Evolutionary conservation across 2,113 vertebrate genomes (phyloP).

Genomic region (Podarcis raffonei): DNA sequence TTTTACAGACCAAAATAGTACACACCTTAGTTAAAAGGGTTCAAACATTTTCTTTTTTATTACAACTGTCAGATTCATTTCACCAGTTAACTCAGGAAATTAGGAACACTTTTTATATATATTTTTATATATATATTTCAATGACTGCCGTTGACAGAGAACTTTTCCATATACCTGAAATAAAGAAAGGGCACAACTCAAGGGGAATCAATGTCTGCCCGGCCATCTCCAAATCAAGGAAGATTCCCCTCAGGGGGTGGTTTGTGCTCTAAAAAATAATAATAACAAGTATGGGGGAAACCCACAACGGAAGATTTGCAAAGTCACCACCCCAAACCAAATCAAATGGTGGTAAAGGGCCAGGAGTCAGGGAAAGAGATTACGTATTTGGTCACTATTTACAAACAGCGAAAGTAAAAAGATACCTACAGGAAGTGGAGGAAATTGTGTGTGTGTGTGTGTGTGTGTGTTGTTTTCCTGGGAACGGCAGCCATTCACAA

Average conservation of each 20-base stretch:
- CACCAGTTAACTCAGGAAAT: slow-evolving; percentile 78
- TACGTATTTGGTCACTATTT: slow-evolving; percentile 92
- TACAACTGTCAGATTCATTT: slow-evolving; percentile 81
- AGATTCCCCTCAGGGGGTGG: not conserved
- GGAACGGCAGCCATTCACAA: slow-evolving; percentile 82
- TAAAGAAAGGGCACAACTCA: not conserved
- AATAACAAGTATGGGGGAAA: slow-evolving; percentile 37
- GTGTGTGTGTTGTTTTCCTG: slow-evolving; percentile 63
- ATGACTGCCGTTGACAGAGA: slow-evolving; percentile 84
- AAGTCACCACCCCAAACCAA: slow-evolving; percentile 47
- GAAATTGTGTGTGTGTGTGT: slow-evolving; percentile 32
- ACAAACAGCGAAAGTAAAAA: slow-evolving; percentile 84
- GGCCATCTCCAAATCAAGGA: not conserved
- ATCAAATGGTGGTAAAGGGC: slow-evolving; percentile 77
- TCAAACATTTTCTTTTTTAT: slow-evolving; percentile 73
- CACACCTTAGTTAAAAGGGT: slow-evolving; percentile 77
- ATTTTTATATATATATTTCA: slow-evolving; percentile 63
- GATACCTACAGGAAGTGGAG: slow-evolving; percentile 79
- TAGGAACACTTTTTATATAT: slow-evolving; percentile 63
- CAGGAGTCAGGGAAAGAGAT: not conserved
- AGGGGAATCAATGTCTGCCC: not conserved
- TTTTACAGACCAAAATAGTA: slow-evolving; percentile 81
- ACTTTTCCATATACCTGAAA: slow-evolving; percentile 41
- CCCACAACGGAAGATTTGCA: slow-evolving; percentile 34
- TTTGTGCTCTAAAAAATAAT: not conserved